These are phyloP conservation scores for Pseudococcus jackbeardsleyi DNA, from an alignment of 2,888 invertebrate genomes.

Conservation along the genomic window DNA sequence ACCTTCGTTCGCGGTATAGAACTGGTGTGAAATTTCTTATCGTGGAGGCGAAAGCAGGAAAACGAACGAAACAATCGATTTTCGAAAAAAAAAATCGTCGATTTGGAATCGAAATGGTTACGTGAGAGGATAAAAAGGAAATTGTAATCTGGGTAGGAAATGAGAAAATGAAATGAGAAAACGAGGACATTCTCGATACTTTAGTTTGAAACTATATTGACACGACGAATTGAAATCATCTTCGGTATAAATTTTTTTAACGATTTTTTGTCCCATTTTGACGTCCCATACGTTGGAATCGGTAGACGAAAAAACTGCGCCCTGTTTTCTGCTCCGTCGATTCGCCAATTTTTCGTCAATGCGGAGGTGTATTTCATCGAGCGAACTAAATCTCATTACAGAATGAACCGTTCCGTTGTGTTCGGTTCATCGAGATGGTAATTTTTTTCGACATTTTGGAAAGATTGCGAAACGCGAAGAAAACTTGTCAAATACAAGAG, in stretches of 20 bases:
- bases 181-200: not conserved
- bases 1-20: too few species aligned
- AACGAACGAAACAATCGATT: too few species aligned
- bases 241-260: not conserved
- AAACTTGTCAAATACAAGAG: too few species aligned
- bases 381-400: not conserved
- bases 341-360: not conserved
- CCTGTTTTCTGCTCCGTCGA: not conserved
- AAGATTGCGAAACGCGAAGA: too few species aligned
- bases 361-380: constrained; percentile 12
- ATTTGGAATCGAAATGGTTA: too few species aligned
- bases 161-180: not conserved
- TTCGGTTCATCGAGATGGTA: not conserved
- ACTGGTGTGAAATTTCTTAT: too few species aligned
- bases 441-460: not conserved
- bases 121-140: too few species aligned
- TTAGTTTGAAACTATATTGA: not conserved
- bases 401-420: not conserved
- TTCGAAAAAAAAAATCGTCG: too few species aligned
- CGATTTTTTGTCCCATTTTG: not conserved
- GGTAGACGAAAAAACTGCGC: not conserved
- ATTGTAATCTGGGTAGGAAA: too few species aligned
- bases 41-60: too few species aligned
- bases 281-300: not conserved
- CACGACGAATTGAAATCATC: not conserved